Conservation (phyloP, 1,140 invertebrate species). For the Zaprionus kolodkinae region DNA sequence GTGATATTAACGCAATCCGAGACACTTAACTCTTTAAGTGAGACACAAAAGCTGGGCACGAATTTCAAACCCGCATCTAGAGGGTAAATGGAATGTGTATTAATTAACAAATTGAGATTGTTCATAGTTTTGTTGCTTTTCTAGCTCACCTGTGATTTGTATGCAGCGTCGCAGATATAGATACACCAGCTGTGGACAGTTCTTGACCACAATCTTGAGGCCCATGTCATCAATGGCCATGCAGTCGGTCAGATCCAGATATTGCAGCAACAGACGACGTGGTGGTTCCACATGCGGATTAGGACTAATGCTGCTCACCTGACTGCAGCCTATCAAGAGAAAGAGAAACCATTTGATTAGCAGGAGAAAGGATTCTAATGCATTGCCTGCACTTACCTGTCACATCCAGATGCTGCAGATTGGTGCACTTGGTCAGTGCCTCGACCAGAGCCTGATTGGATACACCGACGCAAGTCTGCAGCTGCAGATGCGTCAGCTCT, state of each 20-base stretch:
- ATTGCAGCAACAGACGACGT: constrained; percentile 88
- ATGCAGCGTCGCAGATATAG: constrained; percentile 95
- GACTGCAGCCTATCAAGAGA: constrained; percentile 86
- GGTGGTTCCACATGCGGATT: constrained; percentile 87
- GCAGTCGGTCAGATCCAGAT: constrained; percentile 94
- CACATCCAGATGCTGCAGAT: constrained; percentile 90
- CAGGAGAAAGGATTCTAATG: not conserved
- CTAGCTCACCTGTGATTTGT: constrained; percentile 90
- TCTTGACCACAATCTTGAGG: constrained; percentile 91
- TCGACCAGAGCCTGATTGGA: constrained; percentile 82
- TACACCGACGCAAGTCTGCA: constrained; percentile 88
- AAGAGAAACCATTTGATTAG: not conserved
- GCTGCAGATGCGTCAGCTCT: constrained; percentile 89
- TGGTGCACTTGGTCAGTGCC: constrained; percentile 87
- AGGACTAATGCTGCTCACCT: constrained; percentile 89
- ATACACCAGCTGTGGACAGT: constrained; percentile 93
- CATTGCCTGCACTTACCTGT: constrained; percentile 86
- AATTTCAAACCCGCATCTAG: constrained; percentile 90
- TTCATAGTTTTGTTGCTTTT: too few relatives aligned
- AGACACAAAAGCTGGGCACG: constrained; percentile 93
- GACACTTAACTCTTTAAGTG: constrained; percentile 93
- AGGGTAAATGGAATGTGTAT: constrained; percentile 1
- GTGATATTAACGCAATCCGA: constrained; percentile 95
- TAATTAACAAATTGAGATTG: not conserved
- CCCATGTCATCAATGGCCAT: constrained; percentile 92